Evolutionary conservation across 2,797 vertebrate genomes (phyloP), one percentile per base, ranked within the genome.

Genomic region (Anguilla pacifica): DNA sequence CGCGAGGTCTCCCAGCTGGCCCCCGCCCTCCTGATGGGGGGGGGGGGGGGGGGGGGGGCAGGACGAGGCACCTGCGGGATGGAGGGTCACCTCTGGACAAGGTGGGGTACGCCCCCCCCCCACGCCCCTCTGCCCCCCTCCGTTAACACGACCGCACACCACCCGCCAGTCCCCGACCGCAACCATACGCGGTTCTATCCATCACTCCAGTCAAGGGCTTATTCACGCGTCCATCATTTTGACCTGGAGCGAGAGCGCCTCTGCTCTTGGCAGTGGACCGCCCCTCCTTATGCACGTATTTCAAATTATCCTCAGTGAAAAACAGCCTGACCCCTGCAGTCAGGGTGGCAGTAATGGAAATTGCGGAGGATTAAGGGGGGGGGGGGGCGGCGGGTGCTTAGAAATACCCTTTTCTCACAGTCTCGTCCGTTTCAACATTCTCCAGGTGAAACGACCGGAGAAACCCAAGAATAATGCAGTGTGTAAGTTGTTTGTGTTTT

Each of bases 11-110:
- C 93, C 72, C 10, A 92, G 90, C 92, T 90, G 91, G 67, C 89
- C 85, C 35, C 46, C 81, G 89, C 89, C 91, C 89, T 89, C 89
- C 89, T 91, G 94, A 95, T 94, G n/a, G n/a, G n/a, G n/a, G n/a
- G n/a, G n/a, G n/a, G n/a, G n/a, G n/a, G n/a, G n/a, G 35, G 35
- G 35, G 35, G 93, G 95, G 87, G 87, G 88, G 91, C 88, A 91
- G 90, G 91, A 89, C 90, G 93, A 89, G 89, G 90, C 90, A 91
- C 90, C 86, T 90, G 90, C 88, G 84, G 35, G 22, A 28, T 2
- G 49, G 87, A 86, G 89, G 90, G 91, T 92, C 91, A 92, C 90
- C 91, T 92, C 88, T 90, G 86, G 74, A 89, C 17, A 89, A 87
- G 85, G 87, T 83, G 84, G 86, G 13, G 87, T 28, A 0, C 19